Conservation (phyloP, 2,113 vertebrate genomes). For the Daboia siamensis region DNA sequence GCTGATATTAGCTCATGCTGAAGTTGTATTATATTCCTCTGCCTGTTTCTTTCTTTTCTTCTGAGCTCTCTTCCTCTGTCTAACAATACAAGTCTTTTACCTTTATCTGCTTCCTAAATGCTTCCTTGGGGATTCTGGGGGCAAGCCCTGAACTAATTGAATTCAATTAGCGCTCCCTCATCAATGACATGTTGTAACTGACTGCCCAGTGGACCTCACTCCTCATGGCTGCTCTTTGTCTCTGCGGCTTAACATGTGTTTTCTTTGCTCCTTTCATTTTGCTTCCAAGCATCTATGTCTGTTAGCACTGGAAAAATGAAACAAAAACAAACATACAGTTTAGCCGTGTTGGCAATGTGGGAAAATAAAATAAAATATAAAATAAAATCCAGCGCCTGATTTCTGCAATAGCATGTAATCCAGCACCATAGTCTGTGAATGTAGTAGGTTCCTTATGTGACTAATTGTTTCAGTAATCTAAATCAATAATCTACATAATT, state of each 20-base stretch:
- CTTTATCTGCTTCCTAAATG: constrained; percentile 9
- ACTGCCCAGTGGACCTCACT: neutral
- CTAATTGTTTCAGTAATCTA: neutral
- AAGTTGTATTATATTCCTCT: neutral
- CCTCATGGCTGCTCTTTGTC: neutral
- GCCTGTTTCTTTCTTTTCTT: neutral
- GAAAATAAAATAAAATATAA: neutral
- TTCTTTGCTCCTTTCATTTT: neutral
- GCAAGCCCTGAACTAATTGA: constrained; percentile 29
- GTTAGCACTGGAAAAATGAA: neutral
- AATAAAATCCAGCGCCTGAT: neutral
- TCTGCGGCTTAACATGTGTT: constrained; percentile 2
- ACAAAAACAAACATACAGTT: neutral
- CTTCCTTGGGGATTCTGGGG: constrained; percentile 17
- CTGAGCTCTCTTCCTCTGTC: neutral
- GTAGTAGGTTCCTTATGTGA: neutral
- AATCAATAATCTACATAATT: neutral
- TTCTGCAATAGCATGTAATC: neutral
- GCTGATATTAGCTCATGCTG: neutral
- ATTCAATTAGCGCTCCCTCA: constrained; percentile 35
- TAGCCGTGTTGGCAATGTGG: neutral
- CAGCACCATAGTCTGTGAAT: neutral
- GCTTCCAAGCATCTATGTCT: neutral
- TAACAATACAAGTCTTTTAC: neutral
- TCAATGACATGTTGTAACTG: constrained; percentile 1